Evolutionary conservation across 2,113 vertebrate species (phyloP).

Genomic region (Neomonachus schauinslandi): DNA sequence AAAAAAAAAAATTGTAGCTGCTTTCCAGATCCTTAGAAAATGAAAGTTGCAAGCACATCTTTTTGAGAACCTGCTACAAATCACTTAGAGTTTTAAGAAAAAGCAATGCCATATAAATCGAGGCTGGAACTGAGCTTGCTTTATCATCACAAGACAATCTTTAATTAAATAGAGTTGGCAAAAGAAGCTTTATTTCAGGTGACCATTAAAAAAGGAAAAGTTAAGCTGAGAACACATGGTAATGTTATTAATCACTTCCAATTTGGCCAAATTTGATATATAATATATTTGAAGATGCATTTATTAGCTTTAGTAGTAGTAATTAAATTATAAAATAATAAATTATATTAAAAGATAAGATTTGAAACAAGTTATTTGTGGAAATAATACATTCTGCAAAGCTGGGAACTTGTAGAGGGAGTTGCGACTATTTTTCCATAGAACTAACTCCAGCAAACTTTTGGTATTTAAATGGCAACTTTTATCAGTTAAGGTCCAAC

Average conservation of each 20-base stretch:
- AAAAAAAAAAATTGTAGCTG: conserved; percentile 27
- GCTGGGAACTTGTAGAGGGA: not conserved
- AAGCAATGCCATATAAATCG: not conserved
- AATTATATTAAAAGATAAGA: not conserved
- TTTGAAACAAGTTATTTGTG: conserved; percentile 8
- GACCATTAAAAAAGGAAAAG: not conserved
- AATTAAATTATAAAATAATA: not conserved
- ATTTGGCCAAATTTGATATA: not conserved
- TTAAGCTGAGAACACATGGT: not conserved
- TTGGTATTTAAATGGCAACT: conserved; percentile 5
- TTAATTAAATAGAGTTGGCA: conserved; percentile 26
- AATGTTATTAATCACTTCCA: not conserved
- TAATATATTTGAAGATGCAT: not conserved
- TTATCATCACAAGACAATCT: conserved; percentile 28
- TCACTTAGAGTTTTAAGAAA: conserved; percentile 36
- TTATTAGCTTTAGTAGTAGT: not conserved
- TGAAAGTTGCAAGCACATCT: not conserved
- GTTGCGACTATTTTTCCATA: not conserved
- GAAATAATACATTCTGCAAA: conserved; percentile 27
- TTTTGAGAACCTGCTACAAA: conserved; percentile 42
- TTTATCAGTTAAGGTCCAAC: not conserved
- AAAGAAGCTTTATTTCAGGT: not conserved
- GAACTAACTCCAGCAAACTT: not conserved
- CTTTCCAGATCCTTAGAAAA: conserved; percentile 34
- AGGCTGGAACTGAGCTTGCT: not conserved